These are phyloP conservation scores for Clunio marinus DNA, from an alignment of 2,888 invertebrate species.

Conservation along the genomic window DNA sequence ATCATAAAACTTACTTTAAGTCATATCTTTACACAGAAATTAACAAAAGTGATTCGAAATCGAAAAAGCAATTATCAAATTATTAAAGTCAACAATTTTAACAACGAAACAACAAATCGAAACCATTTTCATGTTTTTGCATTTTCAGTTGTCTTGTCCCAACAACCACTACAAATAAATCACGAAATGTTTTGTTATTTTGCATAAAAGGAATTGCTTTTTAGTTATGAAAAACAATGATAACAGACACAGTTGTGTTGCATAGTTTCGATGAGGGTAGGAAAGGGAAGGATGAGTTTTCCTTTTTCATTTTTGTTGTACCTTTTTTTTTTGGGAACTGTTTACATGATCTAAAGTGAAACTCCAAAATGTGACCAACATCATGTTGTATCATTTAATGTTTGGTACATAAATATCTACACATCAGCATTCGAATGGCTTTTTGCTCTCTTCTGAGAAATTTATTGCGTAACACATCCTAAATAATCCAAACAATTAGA, in stretches of 20 bases:
- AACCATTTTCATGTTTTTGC: conserved; percentile 1
- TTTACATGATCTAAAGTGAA: background rate
- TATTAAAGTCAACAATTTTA: too few relatives aligned
- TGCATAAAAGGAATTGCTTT: conserved; percentile 20
- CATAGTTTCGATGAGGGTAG: too few relatives aligned
- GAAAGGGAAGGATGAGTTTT: too few relatives aligned
- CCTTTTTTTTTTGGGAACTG: background rate
- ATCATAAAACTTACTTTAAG: too few relatives aligned
- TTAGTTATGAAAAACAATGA: conserved; percentile 3
- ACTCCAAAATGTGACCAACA: background rate
- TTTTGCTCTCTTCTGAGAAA: background rate
- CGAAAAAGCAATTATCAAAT: too few relatives aligned
- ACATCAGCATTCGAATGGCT: background rate
- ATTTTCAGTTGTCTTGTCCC: background rate
- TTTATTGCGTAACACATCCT: background rate
- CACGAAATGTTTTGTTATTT: conserved; percentile 3
- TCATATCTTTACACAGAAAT: too few relatives aligned
- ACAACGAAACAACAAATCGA: too few relatives aligned
- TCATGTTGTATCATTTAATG: background rate
- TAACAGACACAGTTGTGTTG: background rate
- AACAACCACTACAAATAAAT: conserved; percentile 6
- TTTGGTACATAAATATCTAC: too few relatives aligned
- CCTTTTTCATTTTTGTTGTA: background rate
- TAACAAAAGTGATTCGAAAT: too few relatives aligned
- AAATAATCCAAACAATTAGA: conserved; percentile 14